Evolutionary conservation across 2,888 invertebrate species (phyloP), one percentile per base, ranked within the genome.

Genomic region (Mythimna albipuncta): DNA sequence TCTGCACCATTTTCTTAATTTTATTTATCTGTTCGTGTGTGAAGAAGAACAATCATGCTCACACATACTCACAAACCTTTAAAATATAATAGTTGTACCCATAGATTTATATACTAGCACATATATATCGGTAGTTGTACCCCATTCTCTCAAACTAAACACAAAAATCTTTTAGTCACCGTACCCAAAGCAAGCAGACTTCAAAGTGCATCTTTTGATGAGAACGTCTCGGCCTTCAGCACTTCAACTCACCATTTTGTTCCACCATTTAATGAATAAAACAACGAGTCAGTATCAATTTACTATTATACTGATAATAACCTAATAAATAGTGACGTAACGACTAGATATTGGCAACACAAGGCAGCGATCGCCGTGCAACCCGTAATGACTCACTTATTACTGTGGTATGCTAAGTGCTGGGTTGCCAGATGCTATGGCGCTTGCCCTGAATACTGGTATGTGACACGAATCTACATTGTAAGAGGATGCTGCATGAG

Each of bases 321-420:
- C 16, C 47, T 58, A 75, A 80, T 75, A 79, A 63, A 77, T 71
- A 52, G 73, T 84, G 74, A 78, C 78, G 77, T 72, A 65, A 84
- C 47, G 41, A 44, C 13, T 58, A 50, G 62, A 47, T 75, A 80
- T 66, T 77, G 73, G 75, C 68, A 75, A 82, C 50, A 69, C 62
- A 78, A 78, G 62, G 69, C 70, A 67, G 55, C 59, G 59, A 66
- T 66, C 59, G 58, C n/a, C 44, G 57, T 67, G 68, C 66, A 50
- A 44, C 44, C 21, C 54, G 64, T 75, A 69, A 79, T 82, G 84
- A 84, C 77, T 84, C 78, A 84, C 72, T 82, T 64, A 83, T 77
- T 68, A 71, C 67, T 65, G 50, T 61, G 77, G 78, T 69, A 84
- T 73, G 76, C 69, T 77, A 71, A 81, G 57, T 68, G 38, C 21